Evolutionary conservation across 2,113 vertebrate genomes (phyloP).

Genomic region (Poicephalus meyeri): DNA sequence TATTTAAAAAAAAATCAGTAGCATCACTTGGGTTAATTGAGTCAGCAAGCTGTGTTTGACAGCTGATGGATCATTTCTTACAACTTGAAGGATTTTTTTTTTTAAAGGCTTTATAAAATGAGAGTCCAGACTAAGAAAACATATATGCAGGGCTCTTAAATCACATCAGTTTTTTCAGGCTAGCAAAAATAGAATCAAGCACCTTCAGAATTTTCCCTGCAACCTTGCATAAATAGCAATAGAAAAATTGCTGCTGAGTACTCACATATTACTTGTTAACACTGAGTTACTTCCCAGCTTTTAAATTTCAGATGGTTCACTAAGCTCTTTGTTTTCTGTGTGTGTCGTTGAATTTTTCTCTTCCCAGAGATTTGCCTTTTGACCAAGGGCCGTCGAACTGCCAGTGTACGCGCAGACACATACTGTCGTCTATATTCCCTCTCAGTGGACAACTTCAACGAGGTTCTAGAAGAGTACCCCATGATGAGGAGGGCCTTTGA

Average conservation of each 20-base stretch:
- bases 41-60: not conserved
- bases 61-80: not conserved
- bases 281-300: not conserved
- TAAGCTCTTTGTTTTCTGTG: not conserved
- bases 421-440: constrained; percentile 97
- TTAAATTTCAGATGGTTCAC: not conserved
- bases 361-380: constrained; percentile 93
- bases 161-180: not conserved
- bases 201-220: not conserved
- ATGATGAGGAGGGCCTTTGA: constrained; percentile 99
- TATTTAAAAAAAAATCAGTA: not conserved
- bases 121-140: not conserved
- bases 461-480: constrained; percentile 97
- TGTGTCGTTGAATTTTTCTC: constrained; percentile 10
- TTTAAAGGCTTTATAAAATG: not conserved
- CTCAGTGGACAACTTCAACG: constrained; percentile 98
- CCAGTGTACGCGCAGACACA: constrained; percentile 95
- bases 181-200: not conserved
- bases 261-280: not conserved
- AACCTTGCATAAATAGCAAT: not conserved
- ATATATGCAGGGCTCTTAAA: not conserved
- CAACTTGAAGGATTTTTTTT: not conserved
- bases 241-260: not conserved
- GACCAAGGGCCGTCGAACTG: constrained; percentile 95
- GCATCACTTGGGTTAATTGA: not conserved